Evolutionary conservation across 1,140 invertebrate species (phyloP).

Genomic region (Cryptotermes secundus): DNA sequence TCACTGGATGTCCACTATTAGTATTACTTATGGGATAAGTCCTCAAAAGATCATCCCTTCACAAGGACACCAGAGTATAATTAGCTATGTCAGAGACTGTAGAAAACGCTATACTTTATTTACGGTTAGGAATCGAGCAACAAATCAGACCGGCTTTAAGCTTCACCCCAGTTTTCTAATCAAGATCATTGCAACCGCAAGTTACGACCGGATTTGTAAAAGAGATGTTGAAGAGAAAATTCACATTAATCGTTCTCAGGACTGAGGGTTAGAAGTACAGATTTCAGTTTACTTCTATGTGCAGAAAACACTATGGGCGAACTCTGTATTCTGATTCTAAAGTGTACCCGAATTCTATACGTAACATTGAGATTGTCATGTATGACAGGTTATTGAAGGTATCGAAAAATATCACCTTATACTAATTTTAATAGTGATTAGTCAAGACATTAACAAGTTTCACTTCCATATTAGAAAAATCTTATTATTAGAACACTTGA

Average conservation of each 20-base stretch:
- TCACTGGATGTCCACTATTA: neutral
- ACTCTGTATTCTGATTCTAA: neutral
- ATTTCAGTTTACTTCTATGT: neutral
- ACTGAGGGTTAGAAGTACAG: neutral
- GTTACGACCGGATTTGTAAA: conserved; percentile 11
- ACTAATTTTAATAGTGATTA: too few species aligned
- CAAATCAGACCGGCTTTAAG: conserved; percentile 10
- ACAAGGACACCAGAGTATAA: neutral
- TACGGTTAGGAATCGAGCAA: conserved; percentile 9
- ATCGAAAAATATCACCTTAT: too few species aligned
- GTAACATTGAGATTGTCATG: too few species aligned
- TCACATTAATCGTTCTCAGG: neutral
- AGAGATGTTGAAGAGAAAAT: conserved; percentile 16
- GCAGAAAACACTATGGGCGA: neutral
- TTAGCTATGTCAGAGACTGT: conserved; percentile 11
- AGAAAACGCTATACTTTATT: neutral
- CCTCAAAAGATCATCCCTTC: neutral
- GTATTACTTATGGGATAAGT: neutral
- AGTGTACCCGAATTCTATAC: neutral
- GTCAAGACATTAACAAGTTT: too few species aligned
- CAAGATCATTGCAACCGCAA: conserved; percentile 7
- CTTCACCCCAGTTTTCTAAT: conserved; percentile 9
- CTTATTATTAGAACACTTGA: too few species aligned
- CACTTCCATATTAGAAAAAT: too few species aligned
- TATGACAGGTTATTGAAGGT: too few species aligned